Conservation (phyloP, 1,140 invertebrate species). For the Polypedilum pembai region DNA sequence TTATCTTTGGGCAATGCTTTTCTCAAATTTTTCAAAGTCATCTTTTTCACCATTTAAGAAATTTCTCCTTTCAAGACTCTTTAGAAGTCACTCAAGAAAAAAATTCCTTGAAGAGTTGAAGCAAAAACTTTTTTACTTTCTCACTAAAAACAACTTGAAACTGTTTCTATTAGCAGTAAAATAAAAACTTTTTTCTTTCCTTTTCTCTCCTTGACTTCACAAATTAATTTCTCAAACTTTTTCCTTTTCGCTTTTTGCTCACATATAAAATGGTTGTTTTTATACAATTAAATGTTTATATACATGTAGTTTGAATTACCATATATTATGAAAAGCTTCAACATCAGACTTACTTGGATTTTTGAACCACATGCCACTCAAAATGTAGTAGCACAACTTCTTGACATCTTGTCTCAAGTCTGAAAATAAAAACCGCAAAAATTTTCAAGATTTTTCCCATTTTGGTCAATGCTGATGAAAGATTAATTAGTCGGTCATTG, state of each 20-base stretch:
- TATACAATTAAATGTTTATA: background rate
- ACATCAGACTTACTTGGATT: background rate
- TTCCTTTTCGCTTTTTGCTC: background rate
- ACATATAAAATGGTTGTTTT: background rate
- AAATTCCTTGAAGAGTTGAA: no score
- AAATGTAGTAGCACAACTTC: background rate
- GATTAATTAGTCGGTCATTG: conserved; percentile 11
- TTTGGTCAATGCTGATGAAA: background rate
- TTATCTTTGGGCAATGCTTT: background rate
- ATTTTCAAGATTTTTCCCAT: background rate
- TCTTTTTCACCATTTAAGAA: background rate
- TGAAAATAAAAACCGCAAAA: conserved; percentile 18
- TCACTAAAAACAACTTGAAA: background rate
- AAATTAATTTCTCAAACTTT: background rate
- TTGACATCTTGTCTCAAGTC: background rate
- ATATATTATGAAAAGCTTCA: conserved; percentile 9
- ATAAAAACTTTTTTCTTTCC: background rate
- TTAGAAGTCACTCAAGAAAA: background rate
- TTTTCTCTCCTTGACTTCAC: background rate
- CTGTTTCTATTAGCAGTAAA: background rate
- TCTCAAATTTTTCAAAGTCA: background rate
- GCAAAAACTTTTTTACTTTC: background rate
- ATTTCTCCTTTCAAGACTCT: background rate
- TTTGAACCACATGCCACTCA: conserved; percentile 1
- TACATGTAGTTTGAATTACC: background rate